These are phyloP conservation scores for Drosophila santomea DNA, from an alignment of 1,140 invertebrate species.

Conservation along the genomic window DNA sequence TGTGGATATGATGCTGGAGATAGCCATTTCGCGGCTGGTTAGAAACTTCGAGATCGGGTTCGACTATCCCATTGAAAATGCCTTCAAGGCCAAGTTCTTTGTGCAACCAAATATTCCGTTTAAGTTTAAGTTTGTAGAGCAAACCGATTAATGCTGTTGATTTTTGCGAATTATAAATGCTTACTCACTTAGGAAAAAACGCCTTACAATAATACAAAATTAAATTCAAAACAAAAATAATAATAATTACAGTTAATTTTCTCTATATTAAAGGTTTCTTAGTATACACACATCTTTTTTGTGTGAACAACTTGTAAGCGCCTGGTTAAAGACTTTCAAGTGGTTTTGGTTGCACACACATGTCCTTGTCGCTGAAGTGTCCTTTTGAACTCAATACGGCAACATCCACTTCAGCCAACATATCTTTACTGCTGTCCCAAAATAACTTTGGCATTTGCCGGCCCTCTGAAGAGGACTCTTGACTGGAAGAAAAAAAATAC, in stretches of 20 bases:
- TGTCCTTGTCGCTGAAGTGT: slow-evolving; percentile 31
- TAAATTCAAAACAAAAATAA: too few species aligned
- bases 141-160: slow-evolving; percentile 24
- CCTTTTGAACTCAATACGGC: slow-evolving; percentile 44
- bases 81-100: slow-evolving; percentile 67
- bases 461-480: slow-evolving; percentile 26
- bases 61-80: slow-evolving; percentile 79
- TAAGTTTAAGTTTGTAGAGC: slow-evolving; percentile 78
- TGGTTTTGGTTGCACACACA: slow-evolving; percentile 19
- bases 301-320: neutral
- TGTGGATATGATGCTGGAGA: slow-evolving; percentile 89
- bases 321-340: slow-evolving; percentile 42
- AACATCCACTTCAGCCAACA: slow-evolving; percentile 42
- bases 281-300: too few species aligned
- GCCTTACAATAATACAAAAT: neutral
- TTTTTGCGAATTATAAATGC: neutral
- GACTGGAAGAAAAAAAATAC: slow-evolving; percentile 14
- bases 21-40: slow-evolving; percentile 87
- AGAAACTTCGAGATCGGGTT: slow-evolving; percentile 87
- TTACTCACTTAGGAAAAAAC: neutral
- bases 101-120: slow-evolving; percentile 71
- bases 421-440: slow-evolving; percentile 44
- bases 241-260: neutral
- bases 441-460: slow-evolving; percentile 44
- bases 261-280: too few species aligned